These are phyloP conservation scores for Dermochelys coriacea DNA, from an alignment of 2,797 vertebrate species.

Conservation along the genomic window DNA sequence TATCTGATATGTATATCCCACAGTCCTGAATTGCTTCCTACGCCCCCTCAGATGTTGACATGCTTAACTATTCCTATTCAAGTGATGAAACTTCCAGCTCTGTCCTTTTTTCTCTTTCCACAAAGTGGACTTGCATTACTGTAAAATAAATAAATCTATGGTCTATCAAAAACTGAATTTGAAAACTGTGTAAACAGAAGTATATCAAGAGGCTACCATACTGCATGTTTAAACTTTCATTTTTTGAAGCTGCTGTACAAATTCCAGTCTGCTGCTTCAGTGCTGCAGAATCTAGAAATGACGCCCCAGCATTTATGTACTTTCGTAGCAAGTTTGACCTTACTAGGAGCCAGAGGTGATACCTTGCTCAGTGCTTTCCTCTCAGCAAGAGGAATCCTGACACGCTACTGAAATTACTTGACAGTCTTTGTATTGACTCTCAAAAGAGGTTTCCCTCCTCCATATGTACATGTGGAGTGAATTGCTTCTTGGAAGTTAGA, in stretches of 20 bases:
- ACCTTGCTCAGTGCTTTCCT: neutral
- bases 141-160: neutral
- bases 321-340: neutral
- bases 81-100: neutral
- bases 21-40: neutral
- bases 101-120: neutral
- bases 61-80: neutral
- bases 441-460: neutral
- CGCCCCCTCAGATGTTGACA: neutral
- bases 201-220: neutral
- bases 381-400: neutral
- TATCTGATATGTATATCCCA: neutral
- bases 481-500: neutral
- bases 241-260: neutral
- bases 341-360: neutral
- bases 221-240: neutral
- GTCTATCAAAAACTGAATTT: neutral
- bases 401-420: neutral
- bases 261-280: neutral
- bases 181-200: neutral
- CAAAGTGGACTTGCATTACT: neutral
- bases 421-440: neutral
- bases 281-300: neutral
- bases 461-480: neutral
- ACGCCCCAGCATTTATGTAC: neutral